Percentiles rank a stretch among this genome's conserved stretches.
Conservation (phyloP, 2,797 vertebrate species). For the Myripristis jacobus region DNA sequence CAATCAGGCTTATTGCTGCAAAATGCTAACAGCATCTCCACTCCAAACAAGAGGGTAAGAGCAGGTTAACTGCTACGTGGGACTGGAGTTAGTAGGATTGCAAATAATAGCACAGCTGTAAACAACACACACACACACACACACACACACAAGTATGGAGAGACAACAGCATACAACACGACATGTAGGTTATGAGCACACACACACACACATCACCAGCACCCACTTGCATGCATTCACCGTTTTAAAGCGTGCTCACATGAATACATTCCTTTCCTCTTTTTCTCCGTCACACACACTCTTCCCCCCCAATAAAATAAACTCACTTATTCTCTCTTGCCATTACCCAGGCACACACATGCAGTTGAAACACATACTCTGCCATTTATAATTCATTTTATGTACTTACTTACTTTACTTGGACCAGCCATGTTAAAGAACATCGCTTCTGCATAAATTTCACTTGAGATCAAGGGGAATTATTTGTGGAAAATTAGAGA, state of each 20-base stretch:
- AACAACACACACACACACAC: constrained; percentile 12
- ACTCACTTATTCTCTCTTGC: constrained; percentile 51
- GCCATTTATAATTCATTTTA: constrained; percentile 82
- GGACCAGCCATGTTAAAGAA: constrained; percentile 76
- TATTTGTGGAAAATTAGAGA: constrained; percentile 85
- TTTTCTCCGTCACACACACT: not conserved
- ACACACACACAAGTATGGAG: no score
- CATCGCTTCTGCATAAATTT: constrained; percentile 78
- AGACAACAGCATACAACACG: not conserved
- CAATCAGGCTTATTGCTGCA: constrained; percentile 47
- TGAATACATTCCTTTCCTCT: not conserved
- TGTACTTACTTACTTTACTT: constrained; percentile 80
- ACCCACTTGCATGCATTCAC: constrained; percentile 12
- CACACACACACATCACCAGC: not conserved
- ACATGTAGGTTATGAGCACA: not conserved
- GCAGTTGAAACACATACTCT: constrained; percentile 54
- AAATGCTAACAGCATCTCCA: constrained; percentile 26
- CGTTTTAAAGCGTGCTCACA: constrained; percentile 6
- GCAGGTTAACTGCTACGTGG: constrained; percentile 60
- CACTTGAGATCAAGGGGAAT: constrained; percentile 84
- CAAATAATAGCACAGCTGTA: constrained; percentile 54
- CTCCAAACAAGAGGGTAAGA: constrained; percentile 42
- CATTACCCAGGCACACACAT: constrained; percentile 8
- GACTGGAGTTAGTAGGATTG: constrained; percentile 23
- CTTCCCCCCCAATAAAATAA: constrained; percentile 40